Percentiles rank a stretch among this genome's conserved stretches.
phyloP scores from a whole-genome alignment of 2,797 vertebrate genomes.

The Chelmon rostratus region DNA sequence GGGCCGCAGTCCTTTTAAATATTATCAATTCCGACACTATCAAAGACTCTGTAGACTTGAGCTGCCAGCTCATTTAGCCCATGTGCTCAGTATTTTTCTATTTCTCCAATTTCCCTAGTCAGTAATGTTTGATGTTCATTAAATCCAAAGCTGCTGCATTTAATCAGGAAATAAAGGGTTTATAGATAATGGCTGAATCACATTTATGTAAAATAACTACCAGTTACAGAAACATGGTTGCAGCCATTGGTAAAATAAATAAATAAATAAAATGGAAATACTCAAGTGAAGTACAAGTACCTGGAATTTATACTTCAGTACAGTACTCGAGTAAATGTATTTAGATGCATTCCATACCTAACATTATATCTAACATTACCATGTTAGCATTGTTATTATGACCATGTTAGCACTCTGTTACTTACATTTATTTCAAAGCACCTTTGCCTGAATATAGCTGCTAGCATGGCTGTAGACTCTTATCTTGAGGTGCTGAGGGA shows the following conservation, averaged over 20 bases:
- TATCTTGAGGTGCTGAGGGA: not conserved
- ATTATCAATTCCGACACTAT: not conserved
- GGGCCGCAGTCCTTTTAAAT: not conserved
- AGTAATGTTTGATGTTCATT: not conserved
- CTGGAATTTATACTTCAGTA: too few species aligned
- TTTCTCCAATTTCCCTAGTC: not conserved
- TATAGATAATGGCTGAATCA: not conserved
- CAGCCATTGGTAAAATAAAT: too few species aligned
- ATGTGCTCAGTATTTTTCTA: not conserved
- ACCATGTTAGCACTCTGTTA: not conserved
- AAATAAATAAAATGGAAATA: too few species aligned
- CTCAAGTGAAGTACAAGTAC: too few species aligned
- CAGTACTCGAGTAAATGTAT: too few species aligned
- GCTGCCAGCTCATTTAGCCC: not conserved
- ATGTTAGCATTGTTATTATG: not conserved
- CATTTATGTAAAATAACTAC: not conserved
- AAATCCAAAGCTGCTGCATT: not conserved
- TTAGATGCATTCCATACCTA: too few species aligned
- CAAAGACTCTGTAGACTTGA: not conserved
- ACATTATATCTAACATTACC: not conserved
- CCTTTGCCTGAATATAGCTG: too few species aligned
- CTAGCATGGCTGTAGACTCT: not conserved
- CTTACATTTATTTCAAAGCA: too few species aligned
- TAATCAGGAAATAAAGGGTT: not conserved
- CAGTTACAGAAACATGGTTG: not conserved